Evolutionary conservation across 2,113 vertebrate species (phyloP).

Genomic region (Uropsilus gracilis): DNA sequence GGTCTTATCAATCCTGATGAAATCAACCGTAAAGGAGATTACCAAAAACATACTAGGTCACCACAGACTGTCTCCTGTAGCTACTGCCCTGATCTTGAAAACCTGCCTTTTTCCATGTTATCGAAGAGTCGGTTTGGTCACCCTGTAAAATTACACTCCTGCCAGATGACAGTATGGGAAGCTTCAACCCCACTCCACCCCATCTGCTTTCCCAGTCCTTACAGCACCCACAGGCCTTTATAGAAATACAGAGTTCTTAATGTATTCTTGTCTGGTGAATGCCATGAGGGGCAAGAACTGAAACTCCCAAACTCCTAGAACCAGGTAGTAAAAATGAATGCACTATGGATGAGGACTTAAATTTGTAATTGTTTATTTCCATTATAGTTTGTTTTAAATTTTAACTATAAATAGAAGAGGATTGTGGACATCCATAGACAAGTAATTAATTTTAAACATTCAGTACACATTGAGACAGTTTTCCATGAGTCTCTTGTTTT

Average conservation of each 20-base stretch:
- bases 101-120: neutral
- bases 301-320: neutral
- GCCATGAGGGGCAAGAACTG: neutral
- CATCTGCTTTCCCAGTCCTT: neutral
- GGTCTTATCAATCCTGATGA: neutral
- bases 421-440: neutral
- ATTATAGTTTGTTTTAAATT: neutral
- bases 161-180: neutral
- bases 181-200: neutral
- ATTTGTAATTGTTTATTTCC: neutral
- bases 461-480: neutral
- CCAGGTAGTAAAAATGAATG: neutral
- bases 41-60: rapidly evolving
- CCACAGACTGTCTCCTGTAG: neutral
- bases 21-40: neutral
- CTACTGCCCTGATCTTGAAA: rapidly evolving
- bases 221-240: neutral
- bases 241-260: neutral
- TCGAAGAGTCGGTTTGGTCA: neutral
- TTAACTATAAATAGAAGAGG: neutral
- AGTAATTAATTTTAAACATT: neutral
- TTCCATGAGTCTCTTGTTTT: neutral
- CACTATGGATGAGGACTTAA: neutral
- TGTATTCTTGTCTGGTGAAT: too few species aligned
- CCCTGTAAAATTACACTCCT: too few species aligned